A percentile compares a stretch with the other conserved stretches of the same genome.
phyloP scores from a whole-genome alignment of 2,113 vertebrate genomes.

The Anolis carolinensis region DNA sequence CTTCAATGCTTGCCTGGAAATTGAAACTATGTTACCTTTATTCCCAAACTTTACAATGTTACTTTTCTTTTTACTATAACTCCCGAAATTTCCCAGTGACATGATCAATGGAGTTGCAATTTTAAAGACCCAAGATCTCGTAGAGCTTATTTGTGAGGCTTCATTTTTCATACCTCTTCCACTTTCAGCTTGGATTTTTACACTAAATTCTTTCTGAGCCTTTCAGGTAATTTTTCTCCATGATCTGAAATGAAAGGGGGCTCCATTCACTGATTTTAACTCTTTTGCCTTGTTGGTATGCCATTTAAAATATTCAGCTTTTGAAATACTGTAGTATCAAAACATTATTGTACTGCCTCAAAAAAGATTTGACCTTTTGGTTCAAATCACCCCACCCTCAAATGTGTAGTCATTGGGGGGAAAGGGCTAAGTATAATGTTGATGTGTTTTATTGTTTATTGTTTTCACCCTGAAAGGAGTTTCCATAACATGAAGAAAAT shows the following conservation, averaged over 20 bases:
- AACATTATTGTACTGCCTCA: neutral
- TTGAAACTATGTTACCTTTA: neutral
- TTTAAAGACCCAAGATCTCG: too few species aligned
- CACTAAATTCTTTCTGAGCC: too few species aligned
- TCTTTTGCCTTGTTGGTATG: neutral
- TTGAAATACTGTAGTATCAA: neutral
- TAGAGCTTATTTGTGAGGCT: neutral
- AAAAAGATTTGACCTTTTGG: too few species aligned
- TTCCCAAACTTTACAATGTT: neutral
- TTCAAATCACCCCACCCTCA: neutral
- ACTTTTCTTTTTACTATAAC: neutral
- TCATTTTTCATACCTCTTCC: neutral
- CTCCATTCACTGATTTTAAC: neutral
- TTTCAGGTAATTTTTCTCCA: neutral
- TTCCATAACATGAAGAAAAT: neutral
- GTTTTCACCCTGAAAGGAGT: neutral
- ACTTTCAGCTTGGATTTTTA: neutral
- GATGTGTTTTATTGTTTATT: too few species aligned
- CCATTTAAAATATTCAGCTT: neutral
- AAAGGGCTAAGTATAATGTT: too few species aligned
- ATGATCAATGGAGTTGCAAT: too few species aligned
- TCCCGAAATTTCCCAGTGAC: neutral
- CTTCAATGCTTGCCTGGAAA: neutral
- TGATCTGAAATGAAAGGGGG: neutral
- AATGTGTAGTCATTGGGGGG: neutral